A percentile compares a stretch with the other conserved stretches of the same genome.
These are phyloP conservation scores for Drosophila paucipuncta DNA, from an alignment of 2,888 invertebrate genomes.

Conservation along the genomic window DNA sequence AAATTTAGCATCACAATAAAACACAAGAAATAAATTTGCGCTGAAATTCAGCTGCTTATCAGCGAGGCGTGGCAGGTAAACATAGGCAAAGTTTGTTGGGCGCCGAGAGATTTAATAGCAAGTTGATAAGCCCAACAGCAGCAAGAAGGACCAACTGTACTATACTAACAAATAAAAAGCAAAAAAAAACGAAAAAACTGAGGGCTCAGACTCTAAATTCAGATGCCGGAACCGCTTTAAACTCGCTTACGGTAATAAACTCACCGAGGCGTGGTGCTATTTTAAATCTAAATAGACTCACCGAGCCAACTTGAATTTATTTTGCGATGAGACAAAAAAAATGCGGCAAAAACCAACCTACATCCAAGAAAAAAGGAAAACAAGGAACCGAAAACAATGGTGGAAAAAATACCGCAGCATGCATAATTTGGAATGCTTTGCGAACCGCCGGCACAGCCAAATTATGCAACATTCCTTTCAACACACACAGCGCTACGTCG, in stretches of 20 bases:
- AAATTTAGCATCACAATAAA: constrained; percentile 79
- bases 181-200: background rate
- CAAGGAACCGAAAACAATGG: constrained; percentile 48
- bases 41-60: constrained; percentile 71
- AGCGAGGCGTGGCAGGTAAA: constrained; percentile 60
- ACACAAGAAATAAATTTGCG: constrained; percentile 78
- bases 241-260: constrained; percentile 74
- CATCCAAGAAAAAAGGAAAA: constrained; percentile 17
- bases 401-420: constrained; percentile 59
- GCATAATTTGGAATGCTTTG: constrained; percentile 74
- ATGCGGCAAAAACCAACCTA: constrained; percentile 8
- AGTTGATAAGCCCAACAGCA: constrained; percentile 68
- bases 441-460: constrained; percentile 55
- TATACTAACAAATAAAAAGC: background rate
- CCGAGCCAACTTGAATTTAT: constrained; percentile 68
- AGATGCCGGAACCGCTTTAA: constrained; percentile 60
- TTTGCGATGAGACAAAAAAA: constrained; percentile 32
- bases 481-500: constrained; percentile 35
- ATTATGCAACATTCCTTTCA: constrained; percentile 76
- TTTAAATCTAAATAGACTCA: constrained; percentile 78
- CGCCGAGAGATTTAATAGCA: constrained; percentile 72
- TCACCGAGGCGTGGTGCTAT: constrained; percentile 69
- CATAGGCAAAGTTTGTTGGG: constrained; percentile 41
- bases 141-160: background rate
- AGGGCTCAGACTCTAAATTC: background rate